Conservation (phyloP, 2,797 vertebrate species). For the Margarornis squamiger region DNA sequence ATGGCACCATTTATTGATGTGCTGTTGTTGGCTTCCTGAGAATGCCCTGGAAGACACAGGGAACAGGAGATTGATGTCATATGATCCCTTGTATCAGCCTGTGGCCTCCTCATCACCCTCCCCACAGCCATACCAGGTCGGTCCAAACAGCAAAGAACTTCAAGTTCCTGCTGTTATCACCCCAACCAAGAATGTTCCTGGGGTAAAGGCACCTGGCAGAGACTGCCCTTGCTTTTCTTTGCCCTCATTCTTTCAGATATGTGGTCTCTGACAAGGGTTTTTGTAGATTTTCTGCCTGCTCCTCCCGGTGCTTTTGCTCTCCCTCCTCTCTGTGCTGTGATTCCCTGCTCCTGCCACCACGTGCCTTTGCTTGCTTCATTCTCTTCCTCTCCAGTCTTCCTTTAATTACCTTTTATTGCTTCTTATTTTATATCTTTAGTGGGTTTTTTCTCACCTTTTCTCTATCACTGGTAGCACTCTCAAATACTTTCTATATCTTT, state of each 20-base stretch:
- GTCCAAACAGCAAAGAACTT: not conserved
- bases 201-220: not conserved
- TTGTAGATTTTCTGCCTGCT: not conserved
- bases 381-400: not conserved
- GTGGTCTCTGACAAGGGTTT: not conserved
- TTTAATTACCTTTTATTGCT: not conserved
- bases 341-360: not conserved
- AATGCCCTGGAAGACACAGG: not conserved
- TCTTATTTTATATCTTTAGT: not conserved
- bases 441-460: not conserved
- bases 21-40: not conserved
- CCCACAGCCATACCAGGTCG: not conserved
- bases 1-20: not conserved
- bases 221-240: not conserved
- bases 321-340: not conserved
- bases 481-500: not conserved
- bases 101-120: not conserved
- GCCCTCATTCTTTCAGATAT: not conserved
- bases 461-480: not conserved
- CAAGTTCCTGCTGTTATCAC: conserved; percentile 7
- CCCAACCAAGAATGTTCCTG: not conserved
- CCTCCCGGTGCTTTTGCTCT: not conserved
- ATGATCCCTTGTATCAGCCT: not conserved
- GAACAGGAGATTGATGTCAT: not conserved
- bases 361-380: not conserved